Conservation (phyloP, 2,797 vertebrate species). For the Darevskia nairensis region DNA sequence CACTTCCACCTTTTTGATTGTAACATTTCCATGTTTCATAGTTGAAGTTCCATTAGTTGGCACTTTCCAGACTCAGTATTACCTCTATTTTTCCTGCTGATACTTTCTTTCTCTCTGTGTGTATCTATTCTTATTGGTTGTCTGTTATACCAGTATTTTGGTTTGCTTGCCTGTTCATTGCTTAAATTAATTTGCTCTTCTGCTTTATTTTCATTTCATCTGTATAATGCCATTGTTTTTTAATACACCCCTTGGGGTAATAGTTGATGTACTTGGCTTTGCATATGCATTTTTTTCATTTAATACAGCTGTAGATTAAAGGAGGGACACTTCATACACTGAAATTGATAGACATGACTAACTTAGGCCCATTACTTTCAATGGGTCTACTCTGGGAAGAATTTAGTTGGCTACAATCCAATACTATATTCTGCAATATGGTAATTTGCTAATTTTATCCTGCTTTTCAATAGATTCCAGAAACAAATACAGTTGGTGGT, state of each 20-base stretch:
- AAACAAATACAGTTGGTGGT: neutral
- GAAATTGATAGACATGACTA: neutral
- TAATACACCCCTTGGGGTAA: neutral
- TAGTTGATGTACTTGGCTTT: neutral
- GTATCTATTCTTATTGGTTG: neutral
- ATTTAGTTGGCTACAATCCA: no score
- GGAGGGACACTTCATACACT: neutral
- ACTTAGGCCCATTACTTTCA: no score
- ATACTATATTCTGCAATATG: neutral
- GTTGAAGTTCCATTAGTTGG: neutral
- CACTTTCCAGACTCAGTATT: neutral
- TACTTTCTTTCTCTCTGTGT: neutral
- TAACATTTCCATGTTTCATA: neutral
- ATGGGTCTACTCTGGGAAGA: neutral
- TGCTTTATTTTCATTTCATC: slow-evolving; percentile 1
- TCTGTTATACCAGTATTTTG: neutral
- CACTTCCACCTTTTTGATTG: neutral
- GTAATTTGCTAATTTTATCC: neutral
- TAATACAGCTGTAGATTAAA: slow-evolving; percentile 8
- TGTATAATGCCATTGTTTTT: slow-evolving; percentile 13
- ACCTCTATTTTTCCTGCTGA: neutral
- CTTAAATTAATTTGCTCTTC: neutral
- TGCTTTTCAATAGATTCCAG: neutral
- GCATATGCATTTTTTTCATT: slow-evolving; percentile 6
- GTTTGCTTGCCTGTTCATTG: neutral